Evolutionary conservation across 2,113 vertebrate genomes (phyloP), one percentile per base, ranked within the genome.

Genomic region (Cyphomyrus plagiostoma): DNA sequence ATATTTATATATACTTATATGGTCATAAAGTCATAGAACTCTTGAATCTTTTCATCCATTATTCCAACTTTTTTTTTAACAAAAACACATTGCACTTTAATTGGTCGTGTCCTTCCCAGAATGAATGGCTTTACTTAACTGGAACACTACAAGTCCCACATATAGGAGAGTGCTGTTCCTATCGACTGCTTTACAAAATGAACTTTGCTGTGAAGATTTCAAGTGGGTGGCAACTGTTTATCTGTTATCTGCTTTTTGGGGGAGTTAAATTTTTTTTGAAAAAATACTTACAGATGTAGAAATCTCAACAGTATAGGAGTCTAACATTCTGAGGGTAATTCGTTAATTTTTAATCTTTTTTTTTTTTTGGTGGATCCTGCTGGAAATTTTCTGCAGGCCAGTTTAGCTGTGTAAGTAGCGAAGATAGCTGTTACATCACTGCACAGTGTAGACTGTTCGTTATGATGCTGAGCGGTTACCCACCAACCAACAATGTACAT

Each of bases 171-270:
- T 39, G 39, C 62, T 30, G n/a, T 70, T 70, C 62, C 62, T 70
- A 30, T 30, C n/a, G n/a, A 30, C 62, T 30, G 17, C 13, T 42
- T 80, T 80, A 80, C 74, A 80, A 39, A 30, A 70, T 42, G 5
- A 42, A 80, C 74, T 80, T 80, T 80, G 74, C 74, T 80, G 35
- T 80, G 74, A 42, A 80, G 74, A 80, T 80, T 39, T 80, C 35
- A 80, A 42, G 35, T 80, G 74, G 74, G 39, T 80, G 35, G 74
- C 15, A 42, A 80, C 74, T 80, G 74, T 80, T 80, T 42, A 80
- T 42, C 15, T 42, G 30, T 39, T 42, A 42, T 19, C 35, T 80
- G 74, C 15, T 19, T 80, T 70, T 70, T 70, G n/a, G 62, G 58
- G 62, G 35, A 39, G 11, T 39, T 39, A 39, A 5, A 6, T 35